Evolutionary conservation across 2,113 vertebrate species (phyloP), one percentile per base, ranked within the genome.

Genomic region (Oryzias javanicus): DNA sequence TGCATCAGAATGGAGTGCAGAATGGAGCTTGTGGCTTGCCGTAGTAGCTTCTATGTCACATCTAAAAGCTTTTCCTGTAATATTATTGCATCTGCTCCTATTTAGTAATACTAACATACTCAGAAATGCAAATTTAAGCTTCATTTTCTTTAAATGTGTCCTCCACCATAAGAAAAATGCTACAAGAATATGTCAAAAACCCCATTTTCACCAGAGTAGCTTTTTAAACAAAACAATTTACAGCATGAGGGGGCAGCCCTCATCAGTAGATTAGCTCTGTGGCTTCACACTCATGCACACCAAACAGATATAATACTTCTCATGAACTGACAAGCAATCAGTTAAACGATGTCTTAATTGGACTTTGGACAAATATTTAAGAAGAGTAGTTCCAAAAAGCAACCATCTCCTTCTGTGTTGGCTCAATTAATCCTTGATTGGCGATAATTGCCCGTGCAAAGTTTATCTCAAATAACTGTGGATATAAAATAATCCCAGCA

Each of bases 391-490:
- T 86, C 82, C 74, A 82, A 72, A 35, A 80, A 74, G 51, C 56
- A 55, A 67, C 70, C 70, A 64, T 79, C 71, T 87, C 76, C 74
- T 79, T 83, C 76, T 85, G 82, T 86, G 86, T 89, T 85, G 81
- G 88, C 81, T 89, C 83, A 89, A 86, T 89, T 87, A 89, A 88
- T 86, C 82, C 78, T 76, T 90, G 88, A 91, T 89, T 91, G 88
- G 81, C 71, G 78, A 65, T 90, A 89, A 91, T 88, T 90, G 85
- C 86, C 62, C 79, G 67, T 67, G 73, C 67, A 76, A 88, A 72
- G 79, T 84, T 82, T 68, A 73, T 80, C 61, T 82, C 66, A 76
- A 81, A 82, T 61, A 79, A 69, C 58, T 65, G 65, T 65, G 76
- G 72, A 74, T 78, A 76, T 74, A 71, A 81, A 77, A 72, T 67